Evolutionary conservation across 2,888 invertebrate species (phyloP).

Genomic region (Agrotis ipsilon): DNA sequence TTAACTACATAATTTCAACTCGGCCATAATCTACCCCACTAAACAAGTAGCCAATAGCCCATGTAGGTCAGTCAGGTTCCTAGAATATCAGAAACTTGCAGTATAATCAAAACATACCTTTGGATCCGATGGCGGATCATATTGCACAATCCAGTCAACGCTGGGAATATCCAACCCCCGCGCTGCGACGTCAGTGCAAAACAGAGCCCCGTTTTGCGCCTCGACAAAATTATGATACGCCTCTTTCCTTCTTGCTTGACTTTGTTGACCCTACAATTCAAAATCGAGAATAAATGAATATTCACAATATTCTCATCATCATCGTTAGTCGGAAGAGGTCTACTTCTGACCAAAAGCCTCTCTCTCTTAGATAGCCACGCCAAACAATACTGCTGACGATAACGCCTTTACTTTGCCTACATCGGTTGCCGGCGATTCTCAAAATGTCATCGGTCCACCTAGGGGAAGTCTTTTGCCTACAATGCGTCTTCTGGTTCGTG

Average conservation of each 20-base stretch:
- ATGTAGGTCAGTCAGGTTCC: neutral
- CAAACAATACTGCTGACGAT: too few relatives aligned
- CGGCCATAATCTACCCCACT: neutral
- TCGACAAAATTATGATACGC: slow-evolving; percentile 99
- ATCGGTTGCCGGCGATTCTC: too few relatives aligned
- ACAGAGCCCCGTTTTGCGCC: slow-evolving; percentile 96
- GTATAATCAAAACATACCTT: slow-evolving; percentile 91
- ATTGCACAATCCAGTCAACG: slow-evolving; percentile 99
- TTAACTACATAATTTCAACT: neutral
- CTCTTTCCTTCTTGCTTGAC: slow-evolving; percentile 98
- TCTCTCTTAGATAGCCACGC: too few relatives aligned
- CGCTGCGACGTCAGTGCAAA: slow-evolving; percentile 99
- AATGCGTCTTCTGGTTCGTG: too few relatives aligned
- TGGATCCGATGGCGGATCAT: slow-evolving; percentile 99
- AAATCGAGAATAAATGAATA: neutral
- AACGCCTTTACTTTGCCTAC: too few relatives aligned
- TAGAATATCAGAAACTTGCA: neutral
- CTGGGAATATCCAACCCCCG: slow-evolving; percentile 98
- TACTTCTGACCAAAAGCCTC: too few relatives aligned
- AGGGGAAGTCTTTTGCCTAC: too few relatives aligned
- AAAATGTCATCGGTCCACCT: too few relatives aligned
- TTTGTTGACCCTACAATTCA: slow-evolving; percentile 95
- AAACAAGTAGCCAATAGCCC: neutral
- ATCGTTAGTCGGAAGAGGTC: neutral
- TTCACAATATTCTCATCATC: neutral